A percentile compares a stretch with the other conserved stretches of the same genome.
Conservation (phyloP, 2,797 vertebrate species). For the Scomberomorus guttatus region DNA sequence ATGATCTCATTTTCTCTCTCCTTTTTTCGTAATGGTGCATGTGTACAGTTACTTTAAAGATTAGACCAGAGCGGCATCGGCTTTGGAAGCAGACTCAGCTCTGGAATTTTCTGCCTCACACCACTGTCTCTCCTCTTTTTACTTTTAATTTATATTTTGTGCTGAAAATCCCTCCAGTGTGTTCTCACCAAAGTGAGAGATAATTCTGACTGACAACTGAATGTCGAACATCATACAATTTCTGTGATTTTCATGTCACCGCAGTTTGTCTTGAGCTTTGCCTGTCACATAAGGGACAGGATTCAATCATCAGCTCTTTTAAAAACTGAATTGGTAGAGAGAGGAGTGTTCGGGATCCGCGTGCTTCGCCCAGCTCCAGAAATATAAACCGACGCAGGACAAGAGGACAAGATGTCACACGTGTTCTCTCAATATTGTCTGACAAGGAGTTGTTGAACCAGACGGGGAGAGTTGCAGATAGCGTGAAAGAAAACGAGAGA, state of each 20-base stretch:
- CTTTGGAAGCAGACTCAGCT: constrained; percentile 57
- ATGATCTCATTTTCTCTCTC: constrained; percentile 79
- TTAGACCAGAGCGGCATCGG: constrained; percentile 67
- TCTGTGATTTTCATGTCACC: constrained; percentile 67
- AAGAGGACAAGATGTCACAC: constrained; percentile 45
- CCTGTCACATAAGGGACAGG: constrained; percentile 59
- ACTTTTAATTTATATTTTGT: constrained; percentile 72
- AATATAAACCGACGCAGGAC: constrained; percentile 46
- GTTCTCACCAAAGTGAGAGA: constrained; percentile 58
- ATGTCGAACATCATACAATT: constrained; percentile 49
- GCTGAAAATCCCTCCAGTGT: constrained; percentile 75
- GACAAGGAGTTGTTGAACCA: constrained; percentile 37
- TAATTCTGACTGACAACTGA: constrained; percentile 79
- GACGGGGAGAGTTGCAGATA: constrained; percentile 28
- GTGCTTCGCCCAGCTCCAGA: constrained; percentile 43
- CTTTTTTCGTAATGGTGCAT: constrained; percentile 43
- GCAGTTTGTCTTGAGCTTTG: constrained; percentile 48
- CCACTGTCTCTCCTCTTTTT: constrained; percentile 51
- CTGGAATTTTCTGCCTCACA: constrained; percentile 28
- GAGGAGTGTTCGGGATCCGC: constrained; percentile 18
- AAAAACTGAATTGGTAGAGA: constrained; percentile 51
- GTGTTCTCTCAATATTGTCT: constrained; percentile 34
- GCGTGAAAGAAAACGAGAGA: constrained; percentile 26
- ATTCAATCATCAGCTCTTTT: constrained; percentile 63
- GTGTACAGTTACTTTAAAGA: constrained; percentile 76